Evolutionary conservation across 1,140 invertebrate species (phyloP), one percentile per base, ranked within the genome.

Genomic region (Cotesia vestalis): DNA sequence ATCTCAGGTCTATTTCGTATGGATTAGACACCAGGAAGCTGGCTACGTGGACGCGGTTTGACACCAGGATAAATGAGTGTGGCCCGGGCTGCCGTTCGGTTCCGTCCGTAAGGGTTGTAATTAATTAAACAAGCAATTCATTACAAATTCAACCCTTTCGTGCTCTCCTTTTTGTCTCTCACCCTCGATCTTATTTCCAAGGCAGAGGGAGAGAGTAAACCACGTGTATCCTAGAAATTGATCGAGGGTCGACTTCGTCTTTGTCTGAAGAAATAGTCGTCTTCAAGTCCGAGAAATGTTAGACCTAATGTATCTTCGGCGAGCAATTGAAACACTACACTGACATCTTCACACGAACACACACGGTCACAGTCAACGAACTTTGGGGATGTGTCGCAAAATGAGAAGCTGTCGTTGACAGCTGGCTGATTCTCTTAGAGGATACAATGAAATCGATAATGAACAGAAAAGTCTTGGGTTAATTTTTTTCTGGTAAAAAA

Each of bases 111-210:
- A 82, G 81, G 80, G 83, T 83, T 77, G 85, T 86, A 86, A 87
- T 87, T 86, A 86, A 87, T 86, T 87, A 85, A 86, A 87, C 84
- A 86, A 86, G 83, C 84, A 87, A 87, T 87, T 86, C 84, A 86
- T 87, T 87, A 87, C 83, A 81, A 82, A 85, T 85, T 84, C 83
- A 83, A 83, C 83, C 81, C 81, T 82, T 77, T 75, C 75, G 36
- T 20, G 34, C 8, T 9, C n/a, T 68, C 59, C 35, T 53, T 55
- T 62, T n/a, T 53, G 60, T 8, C 35, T 55, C 51, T 69, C 51
- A 62, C 9, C 17, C 14, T 36, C 20, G 27, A 36, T 3, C 17
- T 20, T 62, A 11, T 14, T 27, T 1, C 27, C 1, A 27, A 27
- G 40, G 38, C 38, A 40, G 11, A 46, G 40, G 6, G 27, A 27